These are phyloP conservation scores for Macroramphosus scolopax DNA, from an alignment of 2,797 vertebrate genomes.

Conservation along the genomic window DNA sequence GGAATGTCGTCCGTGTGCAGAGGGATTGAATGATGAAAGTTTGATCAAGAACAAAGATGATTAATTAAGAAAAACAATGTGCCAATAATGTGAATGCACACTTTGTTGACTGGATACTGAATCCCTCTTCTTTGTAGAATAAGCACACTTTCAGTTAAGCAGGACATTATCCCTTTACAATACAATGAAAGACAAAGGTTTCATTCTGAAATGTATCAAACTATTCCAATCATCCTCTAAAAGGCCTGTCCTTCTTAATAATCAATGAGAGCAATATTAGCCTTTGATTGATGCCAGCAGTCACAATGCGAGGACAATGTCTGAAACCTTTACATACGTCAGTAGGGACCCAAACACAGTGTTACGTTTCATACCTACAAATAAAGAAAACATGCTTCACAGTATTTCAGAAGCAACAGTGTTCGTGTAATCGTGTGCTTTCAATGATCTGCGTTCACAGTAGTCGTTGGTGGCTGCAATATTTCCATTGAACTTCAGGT, in stretches of 20 bases:
- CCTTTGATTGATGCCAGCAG: constrained; percentile 1
- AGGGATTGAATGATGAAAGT: not conserved
- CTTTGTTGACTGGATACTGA: constrained; percentile 22
- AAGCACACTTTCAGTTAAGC: constrained; percentile 15
- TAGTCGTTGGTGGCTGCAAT: constrained; percentile 10
- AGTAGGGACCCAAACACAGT: constrained; percentile 23
- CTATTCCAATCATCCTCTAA: not conserved
- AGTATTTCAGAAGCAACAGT: constrained; percentile 32
- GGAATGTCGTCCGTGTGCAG: not conserved
- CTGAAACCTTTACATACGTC: no score
- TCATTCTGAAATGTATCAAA: constrained; percentile 19
- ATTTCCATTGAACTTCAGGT: constrained; percentile 33
- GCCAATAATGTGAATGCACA: constrained; percentile 28
- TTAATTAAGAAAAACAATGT: constrained; percentile 35
- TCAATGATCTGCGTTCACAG: constrained; percentile 30
- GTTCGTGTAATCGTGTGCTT: constrained; percentile 28
- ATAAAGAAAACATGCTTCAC: constrained; percentile 17
- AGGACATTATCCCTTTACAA: constrained; percentile 9
- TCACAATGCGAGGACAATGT: not conserved
- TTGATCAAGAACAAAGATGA: not conserved
- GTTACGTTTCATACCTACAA: constrained; percentile 29
- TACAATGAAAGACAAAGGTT: constrained; percentile 15
- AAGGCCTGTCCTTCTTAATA: not conserved
- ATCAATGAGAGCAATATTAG: not conserved
- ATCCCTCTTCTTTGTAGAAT: constrained; percentile 21